These are phyloP conservation scores for Agelas oroides DNA, from an alignment of 37 sponge, comb jelly and placozoan genomes.

Conservation along the genomic window DNA sequence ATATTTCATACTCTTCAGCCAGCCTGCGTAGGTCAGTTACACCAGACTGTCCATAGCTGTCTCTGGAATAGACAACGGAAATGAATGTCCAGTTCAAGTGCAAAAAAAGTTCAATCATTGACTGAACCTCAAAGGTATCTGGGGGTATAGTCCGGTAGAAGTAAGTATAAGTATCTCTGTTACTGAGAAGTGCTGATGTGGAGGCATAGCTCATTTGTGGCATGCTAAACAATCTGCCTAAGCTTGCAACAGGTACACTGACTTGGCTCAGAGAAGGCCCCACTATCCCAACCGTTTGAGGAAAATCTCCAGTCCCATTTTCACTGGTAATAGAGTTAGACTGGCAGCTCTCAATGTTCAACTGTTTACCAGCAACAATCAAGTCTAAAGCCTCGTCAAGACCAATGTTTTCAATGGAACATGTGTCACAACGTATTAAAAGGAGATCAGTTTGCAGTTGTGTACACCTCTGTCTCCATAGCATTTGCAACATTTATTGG, in stretches of 20 bases:
- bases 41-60: constrained; percentile 61
- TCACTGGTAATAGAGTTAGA: background rate
- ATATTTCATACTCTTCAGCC: constrained; percentile 29
- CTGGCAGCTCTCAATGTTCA: constrained; percentile 9
- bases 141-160: constrained; percentile 81
- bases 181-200: constrained; percentile 58
- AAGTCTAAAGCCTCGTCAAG: constrained; percentile 66
- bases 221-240: constrained; percentile 66
- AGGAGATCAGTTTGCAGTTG: no score
- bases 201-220: constrained; percentile 87
- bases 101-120: constrained; percentile 70
- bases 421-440: constrained; percentile 85
- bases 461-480: no score
- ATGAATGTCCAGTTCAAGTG: constrained; percentile 68
- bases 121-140: constrained; percentile 65
- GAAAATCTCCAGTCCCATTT: background rate
- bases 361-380: constrained; percentile 45
- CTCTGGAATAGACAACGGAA: constrained; percentile 18
- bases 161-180: constrained; percentile 62
- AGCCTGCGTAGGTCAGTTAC: constrained; percentile 17
- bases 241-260: constrained; percentile 54
- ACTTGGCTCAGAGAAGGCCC: constrained; percentile 75
- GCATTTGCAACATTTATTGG: no score
- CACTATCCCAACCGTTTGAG: constrained; percentile 35
- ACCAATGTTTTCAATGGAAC: constrained; percentile 60